Evolutionary conservation across 2,113 vertebrate species (phyloP).

Genomic region (Oriolus oriolus): DNA sequence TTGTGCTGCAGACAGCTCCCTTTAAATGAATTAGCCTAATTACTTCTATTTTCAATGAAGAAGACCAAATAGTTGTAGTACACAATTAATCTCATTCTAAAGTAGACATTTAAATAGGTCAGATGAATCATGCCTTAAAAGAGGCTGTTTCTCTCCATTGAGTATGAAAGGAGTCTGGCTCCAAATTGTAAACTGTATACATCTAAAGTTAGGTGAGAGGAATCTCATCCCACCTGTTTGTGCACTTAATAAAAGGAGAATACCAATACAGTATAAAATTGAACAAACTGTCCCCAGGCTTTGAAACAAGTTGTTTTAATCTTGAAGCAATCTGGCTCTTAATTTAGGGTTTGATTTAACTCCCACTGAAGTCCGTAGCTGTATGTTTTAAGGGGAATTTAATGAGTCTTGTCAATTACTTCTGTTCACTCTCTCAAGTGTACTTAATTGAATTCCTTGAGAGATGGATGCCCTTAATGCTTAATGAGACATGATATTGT

Average conservation of each 20-base stretch:
- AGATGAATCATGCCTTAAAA: conserved; percentile 33
- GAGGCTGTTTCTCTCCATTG: neutral
- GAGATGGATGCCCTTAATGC: neutral
- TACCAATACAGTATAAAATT: conserved; percentile 4
- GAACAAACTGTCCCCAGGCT: conserved; percentile 15
- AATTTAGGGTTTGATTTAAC: conserved; percentile 25
- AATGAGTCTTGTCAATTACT: conserved; percentile 32
- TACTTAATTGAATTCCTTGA: neutral
- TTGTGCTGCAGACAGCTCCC: neutral
- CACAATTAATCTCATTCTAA: conserved; percentile 1
- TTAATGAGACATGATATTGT: neutral
- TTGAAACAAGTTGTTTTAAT: conserved; percentile 38
- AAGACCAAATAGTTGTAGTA: neutral
- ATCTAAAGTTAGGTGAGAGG: neutral
- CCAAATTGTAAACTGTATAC: neutral
- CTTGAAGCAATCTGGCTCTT: conserved; percentile 19
- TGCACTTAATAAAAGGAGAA: conserved; percentile 7
- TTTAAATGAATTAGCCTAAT: conserved; percentile 19
- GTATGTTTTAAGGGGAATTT: conserved; percentile 22
- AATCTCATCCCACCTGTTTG: conserved; percentile 43
- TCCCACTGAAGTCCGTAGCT: conserved; percentile 19
- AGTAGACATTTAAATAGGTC: conserved; percentile 25
- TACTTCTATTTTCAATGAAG: conserved; percentile 10
- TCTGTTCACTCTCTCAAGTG: conserved; percentile 10
- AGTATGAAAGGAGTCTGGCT: conserved; percentile 19